Conservation (phyloP, 1,140 invertebrate species). For the Diabrotica virgifera region DNA sequence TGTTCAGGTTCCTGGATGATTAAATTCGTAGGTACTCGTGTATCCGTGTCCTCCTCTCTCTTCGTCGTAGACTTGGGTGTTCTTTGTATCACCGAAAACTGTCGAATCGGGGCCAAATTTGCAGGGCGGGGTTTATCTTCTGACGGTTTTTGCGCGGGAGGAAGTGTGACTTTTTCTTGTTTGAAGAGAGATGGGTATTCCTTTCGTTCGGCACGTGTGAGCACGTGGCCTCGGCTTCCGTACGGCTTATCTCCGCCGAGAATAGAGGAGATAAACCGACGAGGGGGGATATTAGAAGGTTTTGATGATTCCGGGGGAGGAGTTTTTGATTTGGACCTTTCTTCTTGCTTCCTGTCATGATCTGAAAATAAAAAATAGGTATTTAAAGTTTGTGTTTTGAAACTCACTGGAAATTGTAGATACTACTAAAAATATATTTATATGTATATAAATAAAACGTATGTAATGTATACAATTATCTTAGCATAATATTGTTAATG, state of each 20-base stretch:
- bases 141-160: conserved; percentile 54
- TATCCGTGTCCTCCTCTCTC: conserved; percentile 54
- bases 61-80: conserved; percentile 60
- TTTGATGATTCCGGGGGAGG: conserved; percentile 27
- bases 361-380: conserved; percentile 32
- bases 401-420: no score
- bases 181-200: conserved; percentile 64
- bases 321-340: conserved; percentile 26
- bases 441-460: no score
- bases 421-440: background rate
- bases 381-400: background rate
- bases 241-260: conserved; percentile 73
- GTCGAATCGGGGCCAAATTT: conserved; percentile 53
- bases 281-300: conserved; percentile 48
- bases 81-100: conserved; percentile 77
- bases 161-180: conserved; percentile 51
- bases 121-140: conserved; percentile 51
- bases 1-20: conserved; percentile 60
- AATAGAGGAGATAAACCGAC: conserved; percentile 74
- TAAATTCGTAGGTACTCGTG: conserved; percentile 49
- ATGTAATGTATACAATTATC: no score
- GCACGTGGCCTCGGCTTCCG: conserved; percentile 66
- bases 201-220: conserved; percentile 75
- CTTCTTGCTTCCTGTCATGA: conserved; percentile 35
- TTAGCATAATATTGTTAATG: no score